Evolutionary conservation across 2,113 vertebrate species (phyloP).

Genomic region (Rhynchomys soricoides): DNA sequence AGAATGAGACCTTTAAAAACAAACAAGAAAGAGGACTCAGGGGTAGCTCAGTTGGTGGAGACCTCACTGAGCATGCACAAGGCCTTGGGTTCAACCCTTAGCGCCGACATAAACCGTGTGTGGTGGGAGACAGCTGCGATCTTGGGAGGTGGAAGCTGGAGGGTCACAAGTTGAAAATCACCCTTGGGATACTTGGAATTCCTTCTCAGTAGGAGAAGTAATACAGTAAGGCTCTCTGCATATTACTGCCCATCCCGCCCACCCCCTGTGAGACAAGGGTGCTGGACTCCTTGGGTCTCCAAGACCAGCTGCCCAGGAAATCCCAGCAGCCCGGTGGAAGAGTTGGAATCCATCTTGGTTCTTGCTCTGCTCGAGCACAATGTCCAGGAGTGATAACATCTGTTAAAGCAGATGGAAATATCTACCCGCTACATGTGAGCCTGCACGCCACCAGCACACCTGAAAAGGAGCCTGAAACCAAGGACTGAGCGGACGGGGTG

Average conservation of each 20-base stretch:
- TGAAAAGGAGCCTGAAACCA: not conserved
- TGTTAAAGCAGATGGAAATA: not conserved
- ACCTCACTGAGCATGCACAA: no score
- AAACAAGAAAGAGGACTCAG: not conserved
- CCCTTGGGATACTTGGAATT: not conserved
- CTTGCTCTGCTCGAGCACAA: not conserved
- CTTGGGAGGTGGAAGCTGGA: not conserved
- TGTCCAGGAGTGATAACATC: not conserved
- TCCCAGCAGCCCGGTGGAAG: not conserved
- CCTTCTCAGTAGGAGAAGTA: not conserved
- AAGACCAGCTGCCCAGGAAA: not conserved
- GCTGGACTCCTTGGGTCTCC: not conserved
- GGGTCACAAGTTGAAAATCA: not conserved
- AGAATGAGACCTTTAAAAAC: not conserved
- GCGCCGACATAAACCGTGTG: not conserved
- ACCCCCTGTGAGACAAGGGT: accelerated
- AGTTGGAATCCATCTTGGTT: not conserved
- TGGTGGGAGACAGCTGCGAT: not conserved
- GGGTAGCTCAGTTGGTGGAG: not conserved
- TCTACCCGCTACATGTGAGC: not conserved
- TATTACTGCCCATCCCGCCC: not conserved
- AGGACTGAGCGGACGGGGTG: accelerated
- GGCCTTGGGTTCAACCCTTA: no score
- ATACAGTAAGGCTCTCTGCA: no score
- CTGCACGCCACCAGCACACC: not conserved